Evolutionary conservation across 1,140 invertebrate species (phyloP).

Genomic region (Bacillus rossius): DNA sequence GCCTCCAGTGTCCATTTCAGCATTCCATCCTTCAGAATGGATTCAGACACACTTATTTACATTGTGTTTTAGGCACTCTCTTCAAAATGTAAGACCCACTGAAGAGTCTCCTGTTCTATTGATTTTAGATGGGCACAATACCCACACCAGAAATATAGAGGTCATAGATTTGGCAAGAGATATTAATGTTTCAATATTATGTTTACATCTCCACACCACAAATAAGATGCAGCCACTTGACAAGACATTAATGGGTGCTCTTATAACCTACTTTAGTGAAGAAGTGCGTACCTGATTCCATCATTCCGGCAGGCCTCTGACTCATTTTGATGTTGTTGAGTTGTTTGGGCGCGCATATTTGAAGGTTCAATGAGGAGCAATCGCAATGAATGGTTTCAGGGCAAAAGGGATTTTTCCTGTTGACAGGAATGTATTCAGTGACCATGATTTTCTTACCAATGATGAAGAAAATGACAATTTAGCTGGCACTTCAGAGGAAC

Average conservation of each 20-base stretch:
- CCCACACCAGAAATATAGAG: conserved; percentile 38
- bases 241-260: conserved; percentile 36
- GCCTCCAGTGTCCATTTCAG: conserved; percentile 25
- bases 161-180: conserved; percentile 32
- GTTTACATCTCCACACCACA: conserved; percentile 34
- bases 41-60: conserved; percentile 34
- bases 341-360: conserved; percentile 34
- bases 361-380: conserved; percentile 34
- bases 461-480: too few species aligned
- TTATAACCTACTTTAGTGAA: conserved; percentile 24
- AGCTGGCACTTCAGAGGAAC: too few species aligned
- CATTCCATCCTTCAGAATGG: conserved; percentile 33
- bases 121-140: conserved; percentile 38
- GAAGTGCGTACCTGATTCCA: conserved; percentile 17
- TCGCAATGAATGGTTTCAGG: conserved; percentile 37
- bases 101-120: conserved; percentile 31
- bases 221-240: conserved; percentile 29
- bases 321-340: conserved; percentile 31
- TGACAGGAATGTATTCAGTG: conserved; percentile 35
- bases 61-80: conserved; percentile 37
- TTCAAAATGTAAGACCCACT: conserved; percentile 19
- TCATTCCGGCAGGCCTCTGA: conserved; percentile 8
- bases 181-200: conserved; percentile 35
- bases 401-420: conserved; percentile 37
- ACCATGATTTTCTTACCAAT: conserved; percentile 29